phyloP scores from a whole-genome alignment of 2,888 invertebrate species.

The Gisinianus flammeolus region DNA sequence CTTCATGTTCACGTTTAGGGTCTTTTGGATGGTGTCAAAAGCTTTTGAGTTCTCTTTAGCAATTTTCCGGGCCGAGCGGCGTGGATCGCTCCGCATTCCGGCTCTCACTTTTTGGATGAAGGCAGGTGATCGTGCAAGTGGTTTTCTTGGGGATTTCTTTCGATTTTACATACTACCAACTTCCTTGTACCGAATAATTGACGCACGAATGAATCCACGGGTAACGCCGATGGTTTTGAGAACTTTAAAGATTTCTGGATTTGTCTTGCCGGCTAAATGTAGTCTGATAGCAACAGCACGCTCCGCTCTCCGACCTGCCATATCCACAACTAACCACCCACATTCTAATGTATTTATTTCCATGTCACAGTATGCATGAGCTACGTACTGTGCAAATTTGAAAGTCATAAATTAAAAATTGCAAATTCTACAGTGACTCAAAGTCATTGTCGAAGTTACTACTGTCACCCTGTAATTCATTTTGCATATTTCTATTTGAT shows the following conservation, averaged over 20 bases:
- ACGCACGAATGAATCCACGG: background rate
- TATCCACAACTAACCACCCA: background rate
- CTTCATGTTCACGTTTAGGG: background rate
- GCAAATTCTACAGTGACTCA: too few relatives aligned
- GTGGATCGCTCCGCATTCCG: background rate
- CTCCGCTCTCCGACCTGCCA: background rate
- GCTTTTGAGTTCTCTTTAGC: background rate
- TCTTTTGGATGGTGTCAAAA: background rate
- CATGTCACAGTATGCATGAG: too few relatives aligned
- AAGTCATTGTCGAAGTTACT: too few relatives aligned
- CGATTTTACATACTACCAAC: background rate
- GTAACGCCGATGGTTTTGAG: background rate
- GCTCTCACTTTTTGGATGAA: background rate
- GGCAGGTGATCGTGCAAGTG: background rate
- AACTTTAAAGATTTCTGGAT: background rate
- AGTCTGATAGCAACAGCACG: background rate
- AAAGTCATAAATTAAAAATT: too few relatives aligned
- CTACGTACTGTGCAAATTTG: too few relatives aligned
- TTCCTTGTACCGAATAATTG: background rate
- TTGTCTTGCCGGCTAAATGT: background rate
- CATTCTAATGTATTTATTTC: too few relatives aligned
- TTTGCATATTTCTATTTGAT: too few relatives aligned
- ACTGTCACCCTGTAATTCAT: too few relatives aligned
- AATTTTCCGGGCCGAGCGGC: background rate
- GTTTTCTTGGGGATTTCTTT: background rate